Conservation (phyloP, 2,113 vertebrate genomes). For the Engystomops pustulosus region DNA sequence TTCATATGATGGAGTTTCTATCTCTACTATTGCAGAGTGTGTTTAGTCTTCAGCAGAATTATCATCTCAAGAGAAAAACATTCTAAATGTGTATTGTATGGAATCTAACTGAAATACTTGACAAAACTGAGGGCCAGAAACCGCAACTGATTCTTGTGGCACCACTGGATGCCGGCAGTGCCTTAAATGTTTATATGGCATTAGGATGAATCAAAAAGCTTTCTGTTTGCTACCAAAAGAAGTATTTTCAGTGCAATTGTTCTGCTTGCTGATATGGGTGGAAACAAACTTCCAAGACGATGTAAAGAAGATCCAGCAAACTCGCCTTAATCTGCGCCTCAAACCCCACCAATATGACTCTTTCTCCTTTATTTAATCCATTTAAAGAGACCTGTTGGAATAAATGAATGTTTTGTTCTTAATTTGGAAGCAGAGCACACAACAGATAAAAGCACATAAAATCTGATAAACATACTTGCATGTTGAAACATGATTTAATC, state of each 20-base stretch:
- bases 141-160: slow-evolving; percentile 58
- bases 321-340: slow-evolving; percentile 68
- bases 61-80: slow-evolving; percentile 69
- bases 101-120: slow-evolving; percentile 64
- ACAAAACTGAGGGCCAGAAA: slow-evolving; percentile 57
- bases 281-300: slow-evolving; percentile 25
- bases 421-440: slow-evolving; percentile 68
- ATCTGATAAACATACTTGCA: slow-evolving; percentile 11
- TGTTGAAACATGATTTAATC: slow-evolving; percentile 32
- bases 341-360: slow-evolving; percentile 66
- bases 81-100: slow-evolving; percentile 14
- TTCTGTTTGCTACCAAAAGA: slow-evolving; percentile 63
- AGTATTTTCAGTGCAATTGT: slow-evolving; percentile 63
- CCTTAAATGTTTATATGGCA: slow-evolving; percentile 70
- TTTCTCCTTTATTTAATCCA: slow-evolving; percentile 61
- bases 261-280: slow-evolving; percentile 23
- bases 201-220: slow-evolving; percentile 65
- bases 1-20: slow-evolving; percentile 53
- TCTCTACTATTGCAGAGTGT: slow-evolving; percentile 23
- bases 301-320: slow-evolving; percentile 21
- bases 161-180: slow-evolving; percentile 72
- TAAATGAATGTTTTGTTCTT: slow-evolving; percentile 67
- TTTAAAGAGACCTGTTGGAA: slow-evolving; percentile 63
- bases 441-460: slow-evolving; percentile 68
- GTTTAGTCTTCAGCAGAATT: slow-evolving; percentile 60